A percentile compares a stretch with the other conserved stretches of the same genome.
These are phyloP conservation scores for Ataeniobius toweri DNA, from an alignment of 2,797 vertebrate species.

Conservation along the genomic window DNA sequence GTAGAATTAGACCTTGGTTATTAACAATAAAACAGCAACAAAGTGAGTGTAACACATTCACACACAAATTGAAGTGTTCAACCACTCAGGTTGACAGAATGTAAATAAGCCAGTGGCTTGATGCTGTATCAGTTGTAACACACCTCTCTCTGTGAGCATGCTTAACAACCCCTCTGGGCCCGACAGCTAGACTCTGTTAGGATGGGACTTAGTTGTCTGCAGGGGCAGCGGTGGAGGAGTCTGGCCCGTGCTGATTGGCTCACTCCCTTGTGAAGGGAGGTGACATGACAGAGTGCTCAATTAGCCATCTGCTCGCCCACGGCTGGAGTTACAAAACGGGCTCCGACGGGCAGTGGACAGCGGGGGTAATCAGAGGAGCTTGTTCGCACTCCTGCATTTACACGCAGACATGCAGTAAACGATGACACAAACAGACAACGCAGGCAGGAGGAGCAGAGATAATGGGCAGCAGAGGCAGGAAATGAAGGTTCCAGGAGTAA, in stretches of 20 bases:
- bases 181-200: constrained; percentile 68
- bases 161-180: constrained; percentile 57
- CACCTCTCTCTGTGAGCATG: constrained; percentile 54
- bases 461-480: neutral
- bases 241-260: constrained; percentile 70
- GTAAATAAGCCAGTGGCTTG: constrained; percentile 67
- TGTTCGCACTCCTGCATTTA: neutral
- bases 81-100: constrained; percentile 58
- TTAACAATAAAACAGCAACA: constrained; percentile 50
- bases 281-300: constrained; percentile 78
- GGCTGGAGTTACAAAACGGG: constrained; percentile 64
- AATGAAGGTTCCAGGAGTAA: neutral
- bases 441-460: constrained; percentile 7
- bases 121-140: constrained; percentile 59
- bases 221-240: constrained; percentile 57
- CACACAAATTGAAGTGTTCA: constrained; percentile 9
- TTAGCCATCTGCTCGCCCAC: constrained; percentile 77
- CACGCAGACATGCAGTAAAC: constrained; percentile 14
- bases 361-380: constrained; percentile 51
- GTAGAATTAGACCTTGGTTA: constrained; percentile 37
- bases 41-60: constrained; percentile 11
- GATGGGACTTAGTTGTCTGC: constrained; percentile 66
- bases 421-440: constrained; percentile 34
- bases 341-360: constrained; percentile 61
- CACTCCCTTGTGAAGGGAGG: constrained; percentile 67